Percentiles rank a stretch among this genome's conserved stretches.
These are phyloP conservation scores for Trochalopteron elliotii DNA, from an alignment of 2,113 vertebrate species.

Conservation along the genomic window DNA sequence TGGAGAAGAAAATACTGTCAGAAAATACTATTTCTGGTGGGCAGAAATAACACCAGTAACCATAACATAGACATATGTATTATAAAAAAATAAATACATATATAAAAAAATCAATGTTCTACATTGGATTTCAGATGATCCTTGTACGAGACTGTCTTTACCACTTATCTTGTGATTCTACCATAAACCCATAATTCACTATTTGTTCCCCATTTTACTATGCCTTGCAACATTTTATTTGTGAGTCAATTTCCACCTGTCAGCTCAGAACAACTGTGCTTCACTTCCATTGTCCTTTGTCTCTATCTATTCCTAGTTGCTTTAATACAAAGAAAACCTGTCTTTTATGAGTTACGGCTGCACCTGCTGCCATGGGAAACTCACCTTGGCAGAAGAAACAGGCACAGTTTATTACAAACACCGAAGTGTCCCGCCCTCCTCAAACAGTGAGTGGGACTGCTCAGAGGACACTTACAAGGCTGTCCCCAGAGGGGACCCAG, in stretches of 20 bases:
- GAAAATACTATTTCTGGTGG: neutral
- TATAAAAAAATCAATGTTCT: neutral
- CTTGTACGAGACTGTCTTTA: neutral
- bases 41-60: neutral
- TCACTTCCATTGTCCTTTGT: neutral
- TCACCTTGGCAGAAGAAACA: neutral
- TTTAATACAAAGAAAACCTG: neutral
- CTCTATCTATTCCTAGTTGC: neutral
- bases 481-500: neutral
- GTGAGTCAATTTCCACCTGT: slow-evolving; percentile 11
- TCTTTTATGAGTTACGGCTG: neutral
- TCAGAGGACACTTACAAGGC: neutral
- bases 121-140: neutral
- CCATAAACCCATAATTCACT: neutral
- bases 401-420: neutral
- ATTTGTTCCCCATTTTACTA: neutral
- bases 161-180: neutral
- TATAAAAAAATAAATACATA: neutral
- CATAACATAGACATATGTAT: neutral
- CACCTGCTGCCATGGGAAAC: neutral
- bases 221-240: slow-evolving; percentile 14
- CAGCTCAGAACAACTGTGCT: neutral
- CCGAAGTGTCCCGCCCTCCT: neutral
- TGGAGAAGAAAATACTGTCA: neutral
- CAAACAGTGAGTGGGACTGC: accelerated